These are phyloP conservation scores for Drosophila eugracilis DNA, from an alignment of 1,140 invertebrate species.

Conservation along the genomic window DNA sequence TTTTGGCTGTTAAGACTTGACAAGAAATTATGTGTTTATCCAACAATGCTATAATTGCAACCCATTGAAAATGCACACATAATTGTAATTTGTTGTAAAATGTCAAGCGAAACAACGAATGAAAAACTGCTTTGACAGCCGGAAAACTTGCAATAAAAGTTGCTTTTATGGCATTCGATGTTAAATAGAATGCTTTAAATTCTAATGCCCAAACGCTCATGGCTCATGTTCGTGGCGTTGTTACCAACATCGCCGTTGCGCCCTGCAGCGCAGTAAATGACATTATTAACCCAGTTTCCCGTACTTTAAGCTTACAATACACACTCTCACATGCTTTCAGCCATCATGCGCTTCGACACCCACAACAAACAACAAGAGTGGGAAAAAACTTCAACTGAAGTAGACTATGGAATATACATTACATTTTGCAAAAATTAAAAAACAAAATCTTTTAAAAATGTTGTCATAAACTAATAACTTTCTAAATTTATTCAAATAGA, in stretches of 20 bases:
- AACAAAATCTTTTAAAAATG: no score
- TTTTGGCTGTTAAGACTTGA: neutral
- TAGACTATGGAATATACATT: no score
- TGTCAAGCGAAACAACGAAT: conserved; percentile 15
- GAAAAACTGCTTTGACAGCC: conserved; percentile 18
- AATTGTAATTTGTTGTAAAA: conserved; percentile 45
- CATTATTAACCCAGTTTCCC: conserved; percentile 79
- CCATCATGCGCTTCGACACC: conserved; percentile 72
- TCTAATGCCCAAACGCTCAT: conserved; percentile 35
- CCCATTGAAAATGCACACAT: no score
- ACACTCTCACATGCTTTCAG: conserved; percentile 27
- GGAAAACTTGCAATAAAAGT: conserved; percentile 46
- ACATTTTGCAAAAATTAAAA: no score
- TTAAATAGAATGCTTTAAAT: conserved; percentile 49
- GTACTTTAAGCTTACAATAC: conserved; percentile 57
- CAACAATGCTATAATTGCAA: no score
- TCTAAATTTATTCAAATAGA: no score
- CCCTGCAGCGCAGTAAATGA: conserved; percentile 73
- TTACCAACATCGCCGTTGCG: conserved; percentile 27
- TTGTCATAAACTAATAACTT: no score
- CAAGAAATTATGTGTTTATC: no score
- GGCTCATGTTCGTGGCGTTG: conserved; percentile 46
- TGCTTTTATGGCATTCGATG: conserved; percentile 38
- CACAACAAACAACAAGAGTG: conserved; percentile 47
- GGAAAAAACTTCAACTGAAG: no score